Conservation (phyloP, 2,113 vertebrate genomes). For the Rousettus leschenaultii region DNA sequence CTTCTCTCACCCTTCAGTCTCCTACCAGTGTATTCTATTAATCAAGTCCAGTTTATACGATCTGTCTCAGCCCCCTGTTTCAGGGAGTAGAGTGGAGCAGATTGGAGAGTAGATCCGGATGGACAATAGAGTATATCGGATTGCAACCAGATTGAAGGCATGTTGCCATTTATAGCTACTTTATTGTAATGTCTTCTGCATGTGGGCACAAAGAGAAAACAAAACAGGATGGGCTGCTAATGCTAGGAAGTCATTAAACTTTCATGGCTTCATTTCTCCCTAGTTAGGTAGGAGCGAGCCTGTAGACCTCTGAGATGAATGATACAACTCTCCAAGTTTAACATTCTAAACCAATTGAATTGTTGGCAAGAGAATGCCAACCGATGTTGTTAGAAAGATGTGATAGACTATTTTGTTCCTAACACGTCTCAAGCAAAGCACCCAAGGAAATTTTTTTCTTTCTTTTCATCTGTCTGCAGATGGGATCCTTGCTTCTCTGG, state of each 20-base stretch:
- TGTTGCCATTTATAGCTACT: neutral
- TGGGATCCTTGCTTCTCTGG: neutral
- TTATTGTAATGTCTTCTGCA: neutral
- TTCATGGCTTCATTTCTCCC: neutral
- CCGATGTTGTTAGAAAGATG: slow-evolving; percentile 37
- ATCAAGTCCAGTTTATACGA: neutral
- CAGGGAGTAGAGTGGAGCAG: neutral
- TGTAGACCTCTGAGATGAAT: neutral
- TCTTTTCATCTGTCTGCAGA: slow-evolving; percentile 53
- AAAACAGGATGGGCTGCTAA: neutral
- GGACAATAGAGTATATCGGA: neutral
- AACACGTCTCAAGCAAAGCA: slow-evolving; percentile 51
- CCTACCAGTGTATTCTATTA: neutral
- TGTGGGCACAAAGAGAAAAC: neutral
- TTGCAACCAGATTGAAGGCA: neutral
- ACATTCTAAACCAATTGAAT: slow-evolving; percentile 39
- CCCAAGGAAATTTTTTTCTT: slow-evolving; percentile 46
- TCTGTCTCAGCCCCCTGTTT: neutral
- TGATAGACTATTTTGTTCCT: slow-evolving; percentile 68
- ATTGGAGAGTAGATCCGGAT: neutral
- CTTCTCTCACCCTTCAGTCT: neutral
- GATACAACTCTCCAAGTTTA: slow-evolving; percentile 38
- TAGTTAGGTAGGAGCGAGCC: neutral
- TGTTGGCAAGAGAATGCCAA: slow-evolving; percentile 50
- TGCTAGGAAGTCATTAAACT: neutral